phyloP scores from a whole-genome alignment of 2,888 invertebrate genomes.

The Hydraecia micacea region DNA sequence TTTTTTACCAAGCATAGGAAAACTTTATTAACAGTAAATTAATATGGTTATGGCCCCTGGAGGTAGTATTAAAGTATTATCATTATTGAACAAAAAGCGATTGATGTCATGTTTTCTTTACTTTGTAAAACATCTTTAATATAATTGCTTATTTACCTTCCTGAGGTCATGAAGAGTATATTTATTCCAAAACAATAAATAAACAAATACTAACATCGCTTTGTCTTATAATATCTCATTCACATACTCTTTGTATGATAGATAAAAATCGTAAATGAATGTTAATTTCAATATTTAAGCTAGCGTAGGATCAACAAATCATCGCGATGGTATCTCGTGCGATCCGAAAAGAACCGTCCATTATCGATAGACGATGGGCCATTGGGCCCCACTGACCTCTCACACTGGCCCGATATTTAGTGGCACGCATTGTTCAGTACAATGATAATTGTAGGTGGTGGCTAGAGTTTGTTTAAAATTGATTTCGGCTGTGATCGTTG shows the following conservation, averaged over 20 bases:
- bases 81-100: not conserved
- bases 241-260: conserved; percentile 66
- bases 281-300: conserved; percentile 89
- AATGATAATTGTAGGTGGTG: conserved; percentile 89
- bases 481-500: conserved; percentile 87
- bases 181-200: conserved; percentile 46
- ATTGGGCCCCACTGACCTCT: conserved; percentile 82
- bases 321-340: conserved; percentile 87
- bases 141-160: not conserved
- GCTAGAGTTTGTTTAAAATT: conserved; percentile 89
- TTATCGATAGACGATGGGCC: conserved; percentile 75
- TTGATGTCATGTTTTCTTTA: not conserved
- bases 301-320: conserved; percentile 88
- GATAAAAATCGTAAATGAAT: conserved; percentile 87
- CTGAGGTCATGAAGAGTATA: conserved; percentile 3
- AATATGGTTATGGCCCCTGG: too few relatives aligned
- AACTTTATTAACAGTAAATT: too few relatives aligned
- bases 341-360: conserved; percentile 85
- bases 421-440: conserved; percentile 85
- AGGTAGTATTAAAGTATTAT: not conserved
- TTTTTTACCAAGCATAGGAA: not conserved
- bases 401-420: conserved; percentile 84
- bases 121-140: not conserved
- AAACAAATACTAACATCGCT: conserved; percentile 54
- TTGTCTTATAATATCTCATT: conserved; percentile 66